Evolutionary conservation across 1,140 invertebrate genomes (phyloP).

Genomic region (Habropoda laboriosa): DNA sequence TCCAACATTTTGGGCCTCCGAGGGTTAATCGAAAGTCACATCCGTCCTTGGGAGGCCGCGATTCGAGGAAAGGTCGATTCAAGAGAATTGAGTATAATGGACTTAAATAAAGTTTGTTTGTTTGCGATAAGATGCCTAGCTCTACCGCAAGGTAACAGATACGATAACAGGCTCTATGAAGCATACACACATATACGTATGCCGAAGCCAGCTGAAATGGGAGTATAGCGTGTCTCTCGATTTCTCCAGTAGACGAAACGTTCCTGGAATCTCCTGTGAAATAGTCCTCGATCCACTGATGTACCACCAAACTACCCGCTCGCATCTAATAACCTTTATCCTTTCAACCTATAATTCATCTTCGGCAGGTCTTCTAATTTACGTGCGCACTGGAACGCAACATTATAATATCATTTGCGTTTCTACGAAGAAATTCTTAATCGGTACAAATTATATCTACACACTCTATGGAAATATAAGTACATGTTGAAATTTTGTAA

Average conservation of each 20-base stretch:
- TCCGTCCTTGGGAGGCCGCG: conserved; percentile 36
- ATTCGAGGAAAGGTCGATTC: conserved; percentile 51
- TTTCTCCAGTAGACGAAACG: conserved; percentile 49
- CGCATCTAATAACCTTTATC: conserved; percentile 46
- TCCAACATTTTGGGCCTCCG: too few relatives aligned
- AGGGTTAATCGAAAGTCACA: conserved; percentile 27
- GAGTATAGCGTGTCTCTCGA: conserved; percentile 50
- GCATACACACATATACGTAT: conserved; percentile 47
- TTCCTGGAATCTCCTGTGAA: conserved; percentile 49
- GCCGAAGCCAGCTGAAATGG: conserved; percentile 40
- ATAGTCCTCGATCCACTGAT: conserved; percentile 42
- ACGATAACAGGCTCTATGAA: conserved; percentile 45
- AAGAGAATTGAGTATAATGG: conserved; percentile 35
- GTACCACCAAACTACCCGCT: conserved; percentile 21
- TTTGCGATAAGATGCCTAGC: conserved; percentile 38
- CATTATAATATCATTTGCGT: conserved; percentile 41
- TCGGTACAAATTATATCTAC: conserved; percentile 3
- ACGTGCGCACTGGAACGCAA: background rate
- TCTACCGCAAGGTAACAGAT: conserved; percentile 42
- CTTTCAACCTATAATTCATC: conserved; percentile 1
- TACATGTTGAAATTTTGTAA: too few relatives aligned
- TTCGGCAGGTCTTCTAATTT: conserved; percentile 37
- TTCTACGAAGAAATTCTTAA: conserved; percentile 1
- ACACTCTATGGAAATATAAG: background rate
- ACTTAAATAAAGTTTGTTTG: conserved; percentile 49